phyloP scores from a whole-genome alignment of 2,113 vertebrate species.

The Mustela nigripes region DNA sequence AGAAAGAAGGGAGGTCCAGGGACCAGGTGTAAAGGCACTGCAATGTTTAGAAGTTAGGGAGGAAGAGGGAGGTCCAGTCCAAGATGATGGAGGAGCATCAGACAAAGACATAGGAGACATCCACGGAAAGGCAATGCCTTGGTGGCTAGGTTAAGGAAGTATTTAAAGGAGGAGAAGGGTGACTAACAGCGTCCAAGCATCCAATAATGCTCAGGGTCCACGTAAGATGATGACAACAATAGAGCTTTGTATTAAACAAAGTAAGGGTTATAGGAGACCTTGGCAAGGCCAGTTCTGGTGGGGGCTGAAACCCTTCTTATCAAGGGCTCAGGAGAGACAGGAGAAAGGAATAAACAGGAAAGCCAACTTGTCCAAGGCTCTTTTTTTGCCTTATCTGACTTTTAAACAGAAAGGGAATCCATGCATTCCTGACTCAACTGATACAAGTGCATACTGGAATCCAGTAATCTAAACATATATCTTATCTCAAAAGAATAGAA shows the following conservation, averaged over 20 bases:
- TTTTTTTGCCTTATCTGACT: not conserved
- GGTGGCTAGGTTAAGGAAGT: not conserved
- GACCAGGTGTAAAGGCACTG: not conserved
- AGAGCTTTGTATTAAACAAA: not conserved
- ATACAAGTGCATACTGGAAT: not conserved
- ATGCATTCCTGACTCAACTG: not conserved
- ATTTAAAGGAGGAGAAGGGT: not conserved
- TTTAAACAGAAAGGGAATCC: slow-evolving; percentile 12
- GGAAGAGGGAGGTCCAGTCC: not conserved
- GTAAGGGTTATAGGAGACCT: not conserved
- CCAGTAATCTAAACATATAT: not conserved
- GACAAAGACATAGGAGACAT: not conserved
- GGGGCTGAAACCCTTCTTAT: not conserved
- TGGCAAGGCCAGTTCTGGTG: not conserved
- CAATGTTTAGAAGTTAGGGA: not conserved
- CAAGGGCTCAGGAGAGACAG: not conserved
- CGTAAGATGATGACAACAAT: not conserved
- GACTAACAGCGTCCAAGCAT: not conserved
- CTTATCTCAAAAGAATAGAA: slow-evolving; percentile 35
- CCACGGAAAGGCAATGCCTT: not conserved
- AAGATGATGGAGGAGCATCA: not conserved
- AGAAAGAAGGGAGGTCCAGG: not conserved
- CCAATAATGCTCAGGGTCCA: not conserved
- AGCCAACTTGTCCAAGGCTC: not conserved
- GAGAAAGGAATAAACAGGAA: not conserved